These are phyloP conservation scores for Hypomecis atomaria DNA, from an alignment of 2,888 invertebrate genomes.

Conservation along the genomic window DNA sequence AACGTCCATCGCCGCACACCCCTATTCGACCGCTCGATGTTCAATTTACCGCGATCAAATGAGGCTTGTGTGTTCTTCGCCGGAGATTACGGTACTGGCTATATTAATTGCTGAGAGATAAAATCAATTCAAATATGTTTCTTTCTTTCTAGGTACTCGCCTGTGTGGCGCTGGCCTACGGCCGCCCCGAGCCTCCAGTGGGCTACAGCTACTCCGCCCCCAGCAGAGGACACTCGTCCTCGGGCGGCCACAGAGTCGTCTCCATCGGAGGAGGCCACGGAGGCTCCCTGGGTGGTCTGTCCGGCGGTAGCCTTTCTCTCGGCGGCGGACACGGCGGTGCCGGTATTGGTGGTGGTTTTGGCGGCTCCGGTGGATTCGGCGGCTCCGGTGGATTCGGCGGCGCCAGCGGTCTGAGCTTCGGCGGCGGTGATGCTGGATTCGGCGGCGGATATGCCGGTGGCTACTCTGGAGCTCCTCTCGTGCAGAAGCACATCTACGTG, in stretches of 20 bases:
- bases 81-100: constrained; percentile 2
- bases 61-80: constrained; percentile 26
- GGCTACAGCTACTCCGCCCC: constrained; percentile 80
- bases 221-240: constrained; percentile 57
- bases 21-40: constrained; percentile 15
- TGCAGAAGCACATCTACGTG: constrained; percentile 95
- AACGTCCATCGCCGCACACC: constrained; percentile 20
- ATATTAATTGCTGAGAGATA: constrained; percentile 18
- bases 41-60: constrained; percentile 25
- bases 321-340: constrained; percentile 63
- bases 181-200: constrained; percentile 80
- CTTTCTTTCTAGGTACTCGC: constrained; percentile 74
- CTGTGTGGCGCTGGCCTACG: constrained; percentile 77
- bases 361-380: constrained; percentile 49
- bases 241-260: constrained; percentile 58
- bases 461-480: constrained; percentile 85
- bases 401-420: constrained; percentile 59
- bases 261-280: constrained; percentile 58
- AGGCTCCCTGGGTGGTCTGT: constrained; percentile 45
- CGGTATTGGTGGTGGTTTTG: constrained; percentile 49
- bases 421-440: constrained; percentile 70
- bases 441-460: constrained; percentile 76
- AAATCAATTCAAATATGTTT: constrained; percentile 28
- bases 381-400: constrained; percentile 51
- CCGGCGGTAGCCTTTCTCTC: constrained; percentile 59